These are phyloP conservation scores for Melanotaenia duboulayi DNA, from an alignment of 2,113 vertebrate genomes.

Conservation along the genomic window DNA sequence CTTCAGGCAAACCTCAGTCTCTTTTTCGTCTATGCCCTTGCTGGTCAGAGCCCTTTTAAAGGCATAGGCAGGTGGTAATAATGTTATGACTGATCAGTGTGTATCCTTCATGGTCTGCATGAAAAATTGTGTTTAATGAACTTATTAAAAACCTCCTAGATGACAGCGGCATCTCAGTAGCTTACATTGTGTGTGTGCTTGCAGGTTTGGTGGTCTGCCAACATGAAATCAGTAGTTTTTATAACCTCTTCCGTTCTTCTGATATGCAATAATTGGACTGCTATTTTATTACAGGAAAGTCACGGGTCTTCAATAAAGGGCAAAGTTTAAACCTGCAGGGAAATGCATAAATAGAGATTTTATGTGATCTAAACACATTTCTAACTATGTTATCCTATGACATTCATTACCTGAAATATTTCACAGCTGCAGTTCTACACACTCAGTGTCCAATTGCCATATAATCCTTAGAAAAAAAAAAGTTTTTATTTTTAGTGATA, in stretches of 20 bases:
- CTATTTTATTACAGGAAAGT: constrained; percentile 7
- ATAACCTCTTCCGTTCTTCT: neutral
- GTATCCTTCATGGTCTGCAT: constrained; percentile 16
- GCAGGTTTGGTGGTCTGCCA: neutral
- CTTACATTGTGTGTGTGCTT: constrained; percentile 4
- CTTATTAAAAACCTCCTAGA: constrained; percentile 47
- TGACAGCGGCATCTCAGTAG: neutral
- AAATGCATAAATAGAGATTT: neutral
- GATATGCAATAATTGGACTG: neutral
- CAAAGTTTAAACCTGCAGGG: neutral
- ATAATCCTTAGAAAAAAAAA: neutral
- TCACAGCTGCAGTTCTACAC: neutral
- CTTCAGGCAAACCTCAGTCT: neutral
- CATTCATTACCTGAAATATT: neutral
- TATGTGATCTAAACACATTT: neutral
- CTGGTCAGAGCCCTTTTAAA: neutral
- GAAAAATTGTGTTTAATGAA: constrained; percentile 47
- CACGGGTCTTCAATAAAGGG: constrained; percentile 13
- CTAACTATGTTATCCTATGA: neutral
- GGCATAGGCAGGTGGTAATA: neutral
- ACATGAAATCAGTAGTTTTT: neutral
- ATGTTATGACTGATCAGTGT: neutral
- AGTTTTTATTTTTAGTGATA: neutral
- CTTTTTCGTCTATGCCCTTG: neutral
- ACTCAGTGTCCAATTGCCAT: neutral